Evolutionary conservation across 2,113 vertebrate genomes (phyloP), one percentile per base, ranked within the genome.

Genomic region (Varanus komodoensis): DNA sequence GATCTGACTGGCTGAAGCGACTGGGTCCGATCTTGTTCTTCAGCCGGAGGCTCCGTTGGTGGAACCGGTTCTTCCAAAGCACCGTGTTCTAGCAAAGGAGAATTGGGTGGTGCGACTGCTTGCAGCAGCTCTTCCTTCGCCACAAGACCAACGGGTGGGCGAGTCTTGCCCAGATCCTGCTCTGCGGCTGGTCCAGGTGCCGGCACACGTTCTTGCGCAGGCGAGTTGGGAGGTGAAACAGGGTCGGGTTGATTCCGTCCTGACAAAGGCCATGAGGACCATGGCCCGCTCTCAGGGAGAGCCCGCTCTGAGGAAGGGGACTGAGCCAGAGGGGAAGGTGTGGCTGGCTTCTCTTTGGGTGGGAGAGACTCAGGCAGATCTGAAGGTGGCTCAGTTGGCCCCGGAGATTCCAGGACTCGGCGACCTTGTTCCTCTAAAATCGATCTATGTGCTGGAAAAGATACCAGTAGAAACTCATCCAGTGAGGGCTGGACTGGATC

Each of bases 401-500:
- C 17, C 2, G 52, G 1, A 3, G 75, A 12, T 1, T 27, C 69
- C 8, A 17, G 17, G 38, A 44, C 38, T 44, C 38, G 38, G 0
- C 0, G 69, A 34, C 17, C 67, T 29, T 12, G 38, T 15, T 34
- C 29, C 4, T 3, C 12, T 7, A 50, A 17, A 77, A 27, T 14
- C 1, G 52, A 27, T 3, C 0, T 1, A 4, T 19, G 3, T 1
- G 38, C 3, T 19, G 44, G 14, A 6, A 71, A 64, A 11, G 50
- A 34, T 27, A 38, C 29, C 1, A 9, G 19, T 32, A 7, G 54
- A 2, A 48, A 8, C 34, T 27, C 17, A 1, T 25, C 71, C 38
- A n/a, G 8, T 0, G 57, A 3, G 38, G 73, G 1, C 0, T 0
- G 71, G 44, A 8, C 21, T 2, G 17, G 4, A 3, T 1, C 14